phyloP scores from a whole-genome alignment of 1,140 invertebrate genomes.

The Diploscapter pachys region DNA sequence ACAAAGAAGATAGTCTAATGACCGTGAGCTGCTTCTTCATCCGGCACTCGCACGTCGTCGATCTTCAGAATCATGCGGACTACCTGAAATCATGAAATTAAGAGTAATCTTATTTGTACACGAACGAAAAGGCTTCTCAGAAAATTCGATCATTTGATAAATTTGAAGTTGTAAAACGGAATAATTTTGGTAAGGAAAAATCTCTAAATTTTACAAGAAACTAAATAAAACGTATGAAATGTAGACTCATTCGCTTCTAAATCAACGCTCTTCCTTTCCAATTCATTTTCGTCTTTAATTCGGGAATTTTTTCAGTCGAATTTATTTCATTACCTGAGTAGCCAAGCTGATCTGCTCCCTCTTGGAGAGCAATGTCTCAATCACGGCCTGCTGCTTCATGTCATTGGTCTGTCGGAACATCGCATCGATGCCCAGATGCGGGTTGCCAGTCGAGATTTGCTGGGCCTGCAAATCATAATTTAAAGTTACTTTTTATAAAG shows the following conservation, averaged over 20 bases:
- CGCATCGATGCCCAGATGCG: conserved; percentile 89
- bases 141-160: background rate
- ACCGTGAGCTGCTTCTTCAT: conserved; percentile 36
- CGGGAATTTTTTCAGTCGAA: too few species aligned
- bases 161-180: background rate
- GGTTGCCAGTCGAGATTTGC: conserved; percentile 80
- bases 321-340: conserved; percentile 64
- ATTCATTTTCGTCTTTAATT: background rate
- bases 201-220: background rate
- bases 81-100: conserved; percentile 66
- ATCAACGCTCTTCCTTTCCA: background rate
- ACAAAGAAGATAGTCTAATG: background rate
- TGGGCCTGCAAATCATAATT: conserved; percentile 61
- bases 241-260: background rate
- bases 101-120: background rate
- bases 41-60: conserved; percentile 82
- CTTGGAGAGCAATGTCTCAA: conserved; percentile 94
- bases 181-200: background rate
- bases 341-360: conserved; percentile 93
- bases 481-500: too few species aligned
- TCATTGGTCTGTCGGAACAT: conserved; percentile 79
- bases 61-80: conserved; percentile 99
- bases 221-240: background rate
- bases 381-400: conserved; percentile 92
- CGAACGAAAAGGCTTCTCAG: background rate